A percentile compares a stretch with the other conserved stretches of the same genome.
These are phyloP conservation scores for Stichodactyla mertensii DNA, from an alignment of 64 coral and sea anemone species.

Conservation along the genomic window DNA sequence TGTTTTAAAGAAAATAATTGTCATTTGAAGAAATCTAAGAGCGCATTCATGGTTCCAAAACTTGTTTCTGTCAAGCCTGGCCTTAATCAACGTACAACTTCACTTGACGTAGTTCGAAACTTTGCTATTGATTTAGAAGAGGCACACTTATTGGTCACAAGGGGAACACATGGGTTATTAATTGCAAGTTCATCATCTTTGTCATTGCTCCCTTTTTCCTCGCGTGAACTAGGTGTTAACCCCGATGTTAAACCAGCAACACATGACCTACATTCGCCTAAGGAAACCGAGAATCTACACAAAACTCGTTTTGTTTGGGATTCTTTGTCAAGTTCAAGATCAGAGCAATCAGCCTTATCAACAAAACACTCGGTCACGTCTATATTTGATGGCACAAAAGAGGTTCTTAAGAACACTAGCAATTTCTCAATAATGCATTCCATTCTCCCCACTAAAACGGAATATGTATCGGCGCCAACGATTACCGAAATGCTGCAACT, in stretches of 20 bases:
- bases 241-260: not conserved
- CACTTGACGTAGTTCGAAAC: not conserved
- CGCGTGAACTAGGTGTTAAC: not conserved
- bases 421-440: not conserved
- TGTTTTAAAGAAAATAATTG: slow-evolving; percentile 65
- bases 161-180: not conserved
- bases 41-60: slow-evolving; percentile 51
- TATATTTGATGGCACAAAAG: not conserved
- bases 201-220: not conserved
- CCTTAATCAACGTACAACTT: not conserved
- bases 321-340: too few species aligned
- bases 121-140: not conserved
- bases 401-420: not conserved
- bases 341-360: too few species aligned
- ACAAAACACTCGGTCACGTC: not conserved
- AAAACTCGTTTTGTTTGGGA: too few species aligned
- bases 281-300: too few species aligned
- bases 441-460: not conserved
- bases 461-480: not conserved
- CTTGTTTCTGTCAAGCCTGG: slow-evolving; percentile 50
- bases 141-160: not conserved
- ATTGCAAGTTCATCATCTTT: not conserved
- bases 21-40: slow-evolving; percentile 27
- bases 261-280: not conserved
- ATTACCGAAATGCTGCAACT: not conserved